Conservation (phyloP, 2,888 invertebrate species). For the Erebia ligea region DNA sequence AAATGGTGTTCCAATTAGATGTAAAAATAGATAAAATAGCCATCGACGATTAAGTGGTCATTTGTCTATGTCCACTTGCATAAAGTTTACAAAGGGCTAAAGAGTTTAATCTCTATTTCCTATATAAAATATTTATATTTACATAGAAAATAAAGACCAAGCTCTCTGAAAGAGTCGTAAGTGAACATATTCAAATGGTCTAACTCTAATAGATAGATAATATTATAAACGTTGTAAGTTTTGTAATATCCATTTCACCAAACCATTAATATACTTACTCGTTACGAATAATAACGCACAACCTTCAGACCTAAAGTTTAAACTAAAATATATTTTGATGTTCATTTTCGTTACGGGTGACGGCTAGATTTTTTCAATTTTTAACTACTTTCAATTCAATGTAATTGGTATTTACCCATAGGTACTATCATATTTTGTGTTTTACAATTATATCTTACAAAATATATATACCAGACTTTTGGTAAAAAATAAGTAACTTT, state of each 20-base stretch:
- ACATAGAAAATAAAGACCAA: constrained; percentile 8
- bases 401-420: too few relatives aligned
- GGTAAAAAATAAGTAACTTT: too few relatives aligned
- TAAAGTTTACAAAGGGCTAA: background rate
- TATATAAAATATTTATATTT: background rate
- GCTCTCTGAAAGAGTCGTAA: background rate
- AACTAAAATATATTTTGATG: constrained; percentile 31
- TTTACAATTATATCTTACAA: too few relatives aligned
- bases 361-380: background rate
- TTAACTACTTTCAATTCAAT: background rate
- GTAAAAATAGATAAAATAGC: constrained; percentile 19
- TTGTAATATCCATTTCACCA: constrained; percentile 29
- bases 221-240: constrained; percentile 13
- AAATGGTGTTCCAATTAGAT: constrained; percentile 29
- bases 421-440: too few relatives aligned
- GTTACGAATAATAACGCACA: constrained; percentile 62
- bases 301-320: constrained; percentile 54
- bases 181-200: constrained; percentile 10
- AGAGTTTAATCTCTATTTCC: constrained; percentile 5
- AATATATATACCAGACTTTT: too few relatives aligned
- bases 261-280: constrained; percentile 18
- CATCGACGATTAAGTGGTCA: constrained; percentile 2
- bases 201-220: constrained; percentile 17
- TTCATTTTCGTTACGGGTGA: constrained; percentile 4
- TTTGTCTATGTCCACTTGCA: background rate